Evolutionary conservation across 2,888 invertebrate species (phyloP).

Genomic region (Orthosia incerta): DNA sequence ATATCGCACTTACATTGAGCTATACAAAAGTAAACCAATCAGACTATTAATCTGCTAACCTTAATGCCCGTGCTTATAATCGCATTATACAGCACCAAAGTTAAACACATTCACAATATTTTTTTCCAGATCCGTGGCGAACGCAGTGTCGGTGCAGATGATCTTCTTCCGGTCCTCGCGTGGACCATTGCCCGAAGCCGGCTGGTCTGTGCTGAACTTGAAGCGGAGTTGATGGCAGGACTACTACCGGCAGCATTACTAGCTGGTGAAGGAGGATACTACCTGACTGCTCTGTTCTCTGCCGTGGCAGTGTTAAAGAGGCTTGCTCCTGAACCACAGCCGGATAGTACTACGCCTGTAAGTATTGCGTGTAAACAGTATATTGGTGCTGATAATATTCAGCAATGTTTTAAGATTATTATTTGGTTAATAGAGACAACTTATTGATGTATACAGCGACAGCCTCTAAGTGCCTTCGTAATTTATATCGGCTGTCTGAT

Average conservation of each 20-base stretch:
- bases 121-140: conserved; percentile 92
- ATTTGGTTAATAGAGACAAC: no score
- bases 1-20: no score
- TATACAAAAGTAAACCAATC: no score
- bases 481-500: no score
- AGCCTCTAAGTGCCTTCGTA: no score
- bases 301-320: conserved; percentile 97
- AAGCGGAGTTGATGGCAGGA: conserved; percentile 99
- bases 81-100: not conserved
- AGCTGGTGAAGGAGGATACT: conserved; percentile 98
- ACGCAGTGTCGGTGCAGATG: conserved; percentile 95
- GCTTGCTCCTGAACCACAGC: conserved; percentile 86
- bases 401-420: no score
- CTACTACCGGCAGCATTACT: conserved; percentile 97
- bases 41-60: no score
- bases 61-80: no score
- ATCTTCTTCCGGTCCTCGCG: conserved; percentile 97
- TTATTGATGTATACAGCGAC: no score
- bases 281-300: conserved; percentile 97
- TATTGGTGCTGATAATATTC: no score
- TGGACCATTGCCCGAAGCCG: conserved; percentile 97
- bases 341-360: conserved; percentile 83
- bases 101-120: not conserved
- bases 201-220: conserved; percentile 97
- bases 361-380: conserved; percentile 63